Evolutionary conservation across 2,797 vertebrate genomes (phyloP).

Genomic region (Dendrocincla fuliginosa): DNA sequence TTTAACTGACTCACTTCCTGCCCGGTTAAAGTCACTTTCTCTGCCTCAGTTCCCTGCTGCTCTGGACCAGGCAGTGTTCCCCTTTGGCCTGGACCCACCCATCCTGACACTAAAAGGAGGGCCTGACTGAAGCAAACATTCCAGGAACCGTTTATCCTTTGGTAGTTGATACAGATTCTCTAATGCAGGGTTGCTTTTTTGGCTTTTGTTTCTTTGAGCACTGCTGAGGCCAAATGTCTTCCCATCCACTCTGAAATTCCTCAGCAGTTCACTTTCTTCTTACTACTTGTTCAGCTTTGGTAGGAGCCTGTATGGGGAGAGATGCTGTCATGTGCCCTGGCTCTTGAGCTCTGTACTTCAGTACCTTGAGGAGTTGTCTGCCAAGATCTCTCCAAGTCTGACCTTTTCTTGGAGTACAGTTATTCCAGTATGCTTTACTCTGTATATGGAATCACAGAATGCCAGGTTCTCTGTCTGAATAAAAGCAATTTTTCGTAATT

Average conservation of each 20-base stretch:
- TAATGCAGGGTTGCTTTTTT: not conserved
- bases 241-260: not conserved
- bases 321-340: not conserved
- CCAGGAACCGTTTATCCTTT: slow-evolving; percentile 27
- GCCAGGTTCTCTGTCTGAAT: not conserved
- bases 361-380: not conserved
- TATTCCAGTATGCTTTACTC: not conserved
- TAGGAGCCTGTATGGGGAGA: not conserved
- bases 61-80: not conserved
- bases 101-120: not conserved
- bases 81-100: not conserved
- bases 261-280: not conserved
- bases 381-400: not conserved
- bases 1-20: not conserved
- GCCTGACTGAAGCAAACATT: not conserved
- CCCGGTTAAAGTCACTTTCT: not conserved
- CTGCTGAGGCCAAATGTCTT: not conserved
- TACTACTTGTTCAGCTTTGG: rapidly evolving
- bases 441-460: not conserved
- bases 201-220: not conserved
- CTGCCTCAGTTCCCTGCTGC: not conserved
- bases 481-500: not conserved
- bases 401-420: not conserved
- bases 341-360: not conserved
- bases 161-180: not conserved